Evolutionary conservation across 2,797 vertebrate species (phyloP), one percentile per base, ranked within the genome.

Genomic region (Muraenolepis orangiensis): DNA sequence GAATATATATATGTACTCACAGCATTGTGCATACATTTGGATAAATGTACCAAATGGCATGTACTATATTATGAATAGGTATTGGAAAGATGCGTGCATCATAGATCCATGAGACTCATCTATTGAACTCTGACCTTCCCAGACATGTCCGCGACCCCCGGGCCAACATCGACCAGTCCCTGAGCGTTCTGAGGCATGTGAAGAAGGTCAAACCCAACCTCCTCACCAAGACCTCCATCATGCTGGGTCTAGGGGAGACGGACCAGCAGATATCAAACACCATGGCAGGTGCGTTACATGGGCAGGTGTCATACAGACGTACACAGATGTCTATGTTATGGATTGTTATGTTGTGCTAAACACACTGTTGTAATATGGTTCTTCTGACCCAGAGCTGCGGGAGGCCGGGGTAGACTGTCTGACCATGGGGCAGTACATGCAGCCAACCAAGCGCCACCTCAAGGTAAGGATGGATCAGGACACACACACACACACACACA

Each of bases 341-440:
- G 31, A 66, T 29, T 10, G 14, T 18, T 23, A 29, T 6, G 12
- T 66, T 71, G 1, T 78, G 42, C 38, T 84, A 32, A 82, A 0
- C 29, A 14, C 18, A 67, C 14, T 40, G 10, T 32, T 74, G 7
- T 78, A 69, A 4, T 72, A 4, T 72, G 74, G 34, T 81, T 72
- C 76, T 86, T 87, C 0, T 64, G 57, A 12, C 57, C 23, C 87
- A 99, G 98, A 95, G 72, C 87, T 99, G 82, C 93, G 95, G 73
- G 95, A 95, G 78, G 94, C 94, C 1, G 91, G 84, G 16, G 96
- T 99, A 69, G 98, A 99, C 86, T 99, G 98, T 91, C 87, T 99
- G 78, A 99, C 97, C 0, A 85, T 99, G 38, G 98, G 97, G 67
- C 98, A 99, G 86, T 99, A 99, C 82, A 99, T 99, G 98, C 98